Evolutionary conservation across 2,888 invertebrate species (phyloP), one percentile per base, ranked within the genome.

Genomic region (Pogonocherus hispidulus): DNA sequence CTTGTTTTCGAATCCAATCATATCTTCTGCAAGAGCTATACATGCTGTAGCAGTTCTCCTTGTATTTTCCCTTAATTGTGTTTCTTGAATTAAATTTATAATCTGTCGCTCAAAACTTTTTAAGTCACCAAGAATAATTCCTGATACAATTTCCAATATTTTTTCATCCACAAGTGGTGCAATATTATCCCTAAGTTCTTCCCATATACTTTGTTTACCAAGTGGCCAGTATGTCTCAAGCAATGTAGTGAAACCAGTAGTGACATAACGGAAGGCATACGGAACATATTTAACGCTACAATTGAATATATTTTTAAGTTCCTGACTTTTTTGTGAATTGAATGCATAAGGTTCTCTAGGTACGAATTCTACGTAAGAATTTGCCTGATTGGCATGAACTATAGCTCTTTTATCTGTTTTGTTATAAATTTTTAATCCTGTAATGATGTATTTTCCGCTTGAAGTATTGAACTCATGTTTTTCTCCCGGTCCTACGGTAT

Each of bases 371-470:
- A 22, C 0, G 56, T 41, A 41, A 5, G n/a, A 22, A 22, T 57
- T 23, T 8, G 20, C 16, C 22, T 3, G 18, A 3, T 3, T 44
- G 11, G 56, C 56, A 9, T 22, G 20, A 20, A 67, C 41, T 8
- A 67, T 55, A 9, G 63, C 67, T 57, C 67, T 63, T 2, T 18
- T 44, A 27, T 18, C 44, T 6, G 63, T 63, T 1, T 56, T 14
- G 32, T 67, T 67, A 5, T 49, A 27, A n/a, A 67, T 46, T 23
- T 64, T 51, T 35, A 67, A 19, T 3, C 57, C 63, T 9, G 63
- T 63, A 6, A 49, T 35, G 41, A 63, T 63, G 37, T 67, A 63
- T 1, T 52, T 11, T 37, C 14, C 41, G 14, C 67, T 46, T 5
- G 18, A 14, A 16, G 52, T 67, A 8, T 44, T 8, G n/a, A 67